Conservation (phyloP, 2,888 invertebrate genomes). For the Apamea epomidion region DNA sequence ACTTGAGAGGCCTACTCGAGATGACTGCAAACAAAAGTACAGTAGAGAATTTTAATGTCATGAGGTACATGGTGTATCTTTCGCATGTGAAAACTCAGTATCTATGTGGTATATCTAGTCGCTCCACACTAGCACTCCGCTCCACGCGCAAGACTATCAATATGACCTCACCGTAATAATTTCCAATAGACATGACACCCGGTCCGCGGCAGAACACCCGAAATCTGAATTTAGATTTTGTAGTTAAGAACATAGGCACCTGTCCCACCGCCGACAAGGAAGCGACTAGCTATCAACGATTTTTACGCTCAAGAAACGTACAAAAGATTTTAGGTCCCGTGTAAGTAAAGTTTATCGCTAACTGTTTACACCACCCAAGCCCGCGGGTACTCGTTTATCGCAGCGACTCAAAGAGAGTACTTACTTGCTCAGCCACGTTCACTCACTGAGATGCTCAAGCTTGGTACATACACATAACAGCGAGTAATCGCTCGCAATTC, state of each 20-base stretch:
- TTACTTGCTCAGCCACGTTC: not conserved
- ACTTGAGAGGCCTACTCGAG: too few relatives aligned
- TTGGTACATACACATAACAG: not conserved
- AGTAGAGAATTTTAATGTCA: too few relatives aligned
- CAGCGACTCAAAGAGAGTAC: not conserved
- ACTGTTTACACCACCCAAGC: not conserved
- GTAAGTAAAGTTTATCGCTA: not conserved
- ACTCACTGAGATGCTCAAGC: not conserved
- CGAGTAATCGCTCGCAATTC: not conserved
- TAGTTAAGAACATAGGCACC: not conserved
- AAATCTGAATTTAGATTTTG: not conserved
- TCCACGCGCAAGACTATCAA: not conserved
- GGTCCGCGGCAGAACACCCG: too few relatives aligned
- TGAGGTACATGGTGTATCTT: not conserved
- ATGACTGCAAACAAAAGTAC: too few relatives aligned
- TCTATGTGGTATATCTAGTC: not conserved
- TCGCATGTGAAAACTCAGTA: not conserved
- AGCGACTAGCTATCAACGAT: not conserved
- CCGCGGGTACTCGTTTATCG: not conserved
- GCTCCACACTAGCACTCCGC: not conserved
- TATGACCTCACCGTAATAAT: not conserved
- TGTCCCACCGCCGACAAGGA: too few relatives aligned
- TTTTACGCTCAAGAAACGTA: not conserved
- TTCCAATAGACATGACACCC: conserved; percentile 8
- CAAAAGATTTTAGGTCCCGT: not conserved